These are phyloP conservation scores for Ichneumon xanthorius DNA, from an alignment of 2,888 invertebrate genomes.

Conservation along the genomic window DNA sequence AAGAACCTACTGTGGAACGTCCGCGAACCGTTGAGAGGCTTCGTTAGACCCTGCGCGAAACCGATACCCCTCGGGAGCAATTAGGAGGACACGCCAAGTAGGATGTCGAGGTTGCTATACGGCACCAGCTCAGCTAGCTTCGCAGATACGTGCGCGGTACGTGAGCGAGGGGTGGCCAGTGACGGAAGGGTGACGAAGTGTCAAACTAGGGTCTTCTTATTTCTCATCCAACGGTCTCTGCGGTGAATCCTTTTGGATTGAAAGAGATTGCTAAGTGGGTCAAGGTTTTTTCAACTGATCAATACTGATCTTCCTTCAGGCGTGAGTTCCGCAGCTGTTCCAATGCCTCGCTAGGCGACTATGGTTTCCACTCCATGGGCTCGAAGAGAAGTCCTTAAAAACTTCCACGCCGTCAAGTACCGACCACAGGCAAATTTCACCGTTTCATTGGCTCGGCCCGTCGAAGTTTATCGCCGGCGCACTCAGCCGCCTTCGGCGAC, in stretches of 20 bases:
- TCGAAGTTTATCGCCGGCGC: not conserved
- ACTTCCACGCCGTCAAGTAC: not conserved
- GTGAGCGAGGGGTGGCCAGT: not conserved
- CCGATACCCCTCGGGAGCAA: slow-evolving; percentile 64
- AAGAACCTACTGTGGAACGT: slow-evolving; percentile 14
- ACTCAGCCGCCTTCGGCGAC: slow-evolving; percentile 20
- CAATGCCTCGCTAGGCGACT: not conserved
- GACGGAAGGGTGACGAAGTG: slow-evolving; percentile 33
- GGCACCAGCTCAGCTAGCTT: slow-evolving; percentile 18
- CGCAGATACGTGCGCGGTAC: not conserved
- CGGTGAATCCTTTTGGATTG: not conserved
- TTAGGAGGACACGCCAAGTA: slow-evolving; percentile 60
- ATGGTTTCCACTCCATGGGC: no score
- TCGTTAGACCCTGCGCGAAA: slow-evolving; percentile 63
- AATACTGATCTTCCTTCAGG: not conserved
- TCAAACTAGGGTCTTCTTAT: slow-evolving; percentile 9
- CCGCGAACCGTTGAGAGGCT: slow-evolving; percentile 53
- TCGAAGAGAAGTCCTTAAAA: no score
- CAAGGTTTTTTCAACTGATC: not conserved
- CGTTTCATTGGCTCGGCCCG: slow-evolving; percentile 1
- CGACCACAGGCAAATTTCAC: not conserved
- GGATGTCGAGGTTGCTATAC: slow-evolving; percentile 33
- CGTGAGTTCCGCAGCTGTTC: not conserved
- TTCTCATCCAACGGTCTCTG: slow-evolving; percentile 15
- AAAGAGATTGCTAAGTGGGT: not conserved